A percentile compares a stretch with the other conserved stretches of the same genome.
These are phyloP conservation scores for Agrochola circellaris DNA, from an alignment of 2,888 invertebrate species.

Conservation along the genomic window DNA sequence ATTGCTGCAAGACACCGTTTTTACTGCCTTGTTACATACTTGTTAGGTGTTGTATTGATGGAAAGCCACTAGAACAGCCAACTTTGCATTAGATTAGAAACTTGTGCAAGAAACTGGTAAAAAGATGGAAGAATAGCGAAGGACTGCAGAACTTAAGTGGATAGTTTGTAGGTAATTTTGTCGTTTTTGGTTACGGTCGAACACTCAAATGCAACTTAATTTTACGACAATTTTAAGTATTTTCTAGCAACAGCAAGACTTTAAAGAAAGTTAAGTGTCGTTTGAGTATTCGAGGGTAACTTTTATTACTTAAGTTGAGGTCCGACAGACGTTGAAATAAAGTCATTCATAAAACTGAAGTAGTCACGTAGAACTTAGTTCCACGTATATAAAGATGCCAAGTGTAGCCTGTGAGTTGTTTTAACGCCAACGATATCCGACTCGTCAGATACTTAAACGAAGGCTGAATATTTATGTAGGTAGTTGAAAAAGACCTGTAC, in stretches of 20 bases:
- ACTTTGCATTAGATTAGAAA: slow-evolving; percentile 45
- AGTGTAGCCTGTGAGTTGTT: neutral
- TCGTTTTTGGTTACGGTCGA: neutral
- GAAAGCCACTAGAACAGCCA: slow-evolving; percentile 49
- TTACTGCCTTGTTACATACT: slow-evolving; percentile 66
- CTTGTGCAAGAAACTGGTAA: slow-evolving; percentile 19
- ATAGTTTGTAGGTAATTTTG: neutral
- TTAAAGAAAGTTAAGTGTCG: neutral
- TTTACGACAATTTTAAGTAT: neutral
- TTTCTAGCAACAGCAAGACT: neutral
- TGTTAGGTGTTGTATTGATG: slow-evolving; percentile 65
- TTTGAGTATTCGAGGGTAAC: slow-evolving; percentile 8
- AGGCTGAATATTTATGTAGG: slow-evolving; percentile 2
- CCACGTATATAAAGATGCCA: neutral
- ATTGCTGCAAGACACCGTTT: slow-evolving; percentile 68
- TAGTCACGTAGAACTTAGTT: neutral
- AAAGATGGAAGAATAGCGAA: slow-evolving; percentile 7
- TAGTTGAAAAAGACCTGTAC: slow-evolving; percentile 1
- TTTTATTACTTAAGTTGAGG: slow-evolving; percentile 17
- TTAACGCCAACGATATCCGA: neutral
- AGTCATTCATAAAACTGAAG: neutral
- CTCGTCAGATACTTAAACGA: neutral
- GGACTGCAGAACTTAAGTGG: neutral
- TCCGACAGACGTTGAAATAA: neutral
- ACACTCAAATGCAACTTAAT: neutral